These are phyloP conservation scores for Eurytoma adleriae DNA, from an alignment of 2,888 invertebrate species.

Conservation along the genomic window DNA sequence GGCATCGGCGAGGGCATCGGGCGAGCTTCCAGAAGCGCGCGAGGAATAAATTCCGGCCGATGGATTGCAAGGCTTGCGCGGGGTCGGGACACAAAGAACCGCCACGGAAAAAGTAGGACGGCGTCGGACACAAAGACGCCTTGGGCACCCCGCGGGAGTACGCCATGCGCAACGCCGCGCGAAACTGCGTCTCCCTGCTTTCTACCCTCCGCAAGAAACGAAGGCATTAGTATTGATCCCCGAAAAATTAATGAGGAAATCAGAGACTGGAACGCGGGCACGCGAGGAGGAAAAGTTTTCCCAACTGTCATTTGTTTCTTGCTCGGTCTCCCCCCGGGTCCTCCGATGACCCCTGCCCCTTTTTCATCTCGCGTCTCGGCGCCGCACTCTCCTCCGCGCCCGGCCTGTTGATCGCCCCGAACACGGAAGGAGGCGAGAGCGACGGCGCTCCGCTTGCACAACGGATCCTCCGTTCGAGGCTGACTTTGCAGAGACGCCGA, in stretches of 20 bases:
- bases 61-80: conserved; percentile 16
- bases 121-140: conserved; percentile 19
- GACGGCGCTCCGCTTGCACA: conserved; percentile 4
- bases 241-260: conserved; percentile 71
- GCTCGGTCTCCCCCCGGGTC: conserved; percentile 39
- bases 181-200: conserved; percentile 19
- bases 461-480: conserved; percentile 15
- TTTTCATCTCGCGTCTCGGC: conserved; percentile 11
- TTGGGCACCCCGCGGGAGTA: conserved; percentile 15
- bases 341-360: conserved; percentile 31
- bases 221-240: conserved; percentile 60
- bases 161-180: not conserved
- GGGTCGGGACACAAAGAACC: not conserved
- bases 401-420: conserved; percentile 24
- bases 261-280: conserved; percentile 66
- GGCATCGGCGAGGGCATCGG: too few species aligned
- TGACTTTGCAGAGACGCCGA: not conserved
- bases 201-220: conserved; percentile 49
- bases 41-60: conserved; percentile 36
- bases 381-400: not conserved
- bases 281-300: conserved; percentile 62
- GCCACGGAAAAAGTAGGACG: too few species aligned
- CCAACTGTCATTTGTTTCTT: conserved; percentile 68
- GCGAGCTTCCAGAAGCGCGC: conserved; percentile 1
- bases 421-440: conserved; percentile 26